A percentile compares a stretch with the other conserved stretches of the same genome.
phyloP scores from a whole-genome alignment of 2,888 invertebrate genomes.

The Polydrusus pterygomalis region DNA sequence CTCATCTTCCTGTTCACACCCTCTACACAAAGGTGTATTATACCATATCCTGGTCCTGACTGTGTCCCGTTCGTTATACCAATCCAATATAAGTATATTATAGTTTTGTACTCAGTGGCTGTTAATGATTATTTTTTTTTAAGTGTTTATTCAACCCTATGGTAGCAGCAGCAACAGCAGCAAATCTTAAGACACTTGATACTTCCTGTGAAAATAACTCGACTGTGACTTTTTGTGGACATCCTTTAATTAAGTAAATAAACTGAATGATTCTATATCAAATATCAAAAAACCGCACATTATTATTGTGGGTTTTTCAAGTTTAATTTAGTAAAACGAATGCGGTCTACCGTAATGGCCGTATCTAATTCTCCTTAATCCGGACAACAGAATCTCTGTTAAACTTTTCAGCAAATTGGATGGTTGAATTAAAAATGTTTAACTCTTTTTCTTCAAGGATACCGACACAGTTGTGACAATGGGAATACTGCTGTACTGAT shows the following conservation, averaged over 20 bases:
- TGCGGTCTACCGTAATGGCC: constrained; percentile 25
- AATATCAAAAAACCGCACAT: constrained; percentile 26
- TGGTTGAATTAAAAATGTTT: background rate
- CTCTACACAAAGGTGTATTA: too few species aligned
- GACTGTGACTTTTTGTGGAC: background rate
- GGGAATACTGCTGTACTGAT: too few species aligned
- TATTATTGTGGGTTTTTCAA: constrained; percentile 5
- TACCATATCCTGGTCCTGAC: too few species aligned
- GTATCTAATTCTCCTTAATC: constrained; percentile 14
- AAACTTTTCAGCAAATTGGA: background rate
- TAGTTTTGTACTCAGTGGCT: too few species aligned
- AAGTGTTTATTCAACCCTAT: too few species aligned
- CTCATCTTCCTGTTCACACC: too few species aligned
- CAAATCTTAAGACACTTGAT: background rate
- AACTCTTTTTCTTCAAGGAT: background rate
- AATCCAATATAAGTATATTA: too few species aligned
- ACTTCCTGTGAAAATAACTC: background rate
- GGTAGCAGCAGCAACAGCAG: too few species aligned
- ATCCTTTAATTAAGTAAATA: constrained; percentile 8
- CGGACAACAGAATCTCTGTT: constrained; percentile 7
- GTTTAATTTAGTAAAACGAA: constrained; percentile 30
- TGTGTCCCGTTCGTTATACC: too few species aligned
- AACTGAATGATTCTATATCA: constrained; percentile 15
- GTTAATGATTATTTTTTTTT: too few species aligned
- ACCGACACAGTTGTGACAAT: background rate